Percentiles rank a stretch among this genome's conserved stretches.
phyloP scores from a whole-genome alignment of 2,888 invertebrate genomes.

The Cyclophora albipunctata region DNA sequence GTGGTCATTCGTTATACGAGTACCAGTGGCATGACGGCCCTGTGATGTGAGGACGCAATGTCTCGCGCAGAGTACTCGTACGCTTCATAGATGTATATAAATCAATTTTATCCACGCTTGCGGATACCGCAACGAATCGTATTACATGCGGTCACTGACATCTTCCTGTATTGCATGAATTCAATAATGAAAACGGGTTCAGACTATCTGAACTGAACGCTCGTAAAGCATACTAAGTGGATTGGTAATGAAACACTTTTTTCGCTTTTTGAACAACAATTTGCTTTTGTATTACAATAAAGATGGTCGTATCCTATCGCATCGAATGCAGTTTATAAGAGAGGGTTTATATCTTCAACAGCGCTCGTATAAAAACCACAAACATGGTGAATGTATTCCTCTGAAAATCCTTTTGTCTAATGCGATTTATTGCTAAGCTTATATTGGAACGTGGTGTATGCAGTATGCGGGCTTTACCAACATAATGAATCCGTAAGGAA shows the following conservation, averaged over 20 bases:
- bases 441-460: conserved; percentile 26
- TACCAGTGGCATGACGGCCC: conserved; percentile 6
- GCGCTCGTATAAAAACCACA: conserved; percentile 45
- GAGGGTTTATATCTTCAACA: no score
- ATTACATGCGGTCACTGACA: conserved; percentile 65
- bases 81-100: conserved; percentile 37
- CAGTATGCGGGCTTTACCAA: conserved; percentile 36
- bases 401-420: conserved; percentile 47
- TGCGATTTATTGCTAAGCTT: conserved; percentile 41
- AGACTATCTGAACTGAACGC: conserved; percentile 15
- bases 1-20: conserved; percentile 20
- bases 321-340: no score
- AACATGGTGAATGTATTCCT: conserved; percentile 45
- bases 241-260: no score
- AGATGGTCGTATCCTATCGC: no score
- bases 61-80: conserved; percentile 20
- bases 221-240: neutral
- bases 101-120: conserved; percentile 59
- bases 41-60: conserved; percentile 12
- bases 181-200: conserved; percentile 27
- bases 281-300: no score
- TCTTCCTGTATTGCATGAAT: conserved; percentile 55
- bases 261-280: no score
- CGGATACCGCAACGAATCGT: conserved; percentile 58
- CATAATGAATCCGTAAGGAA: conserved; percentile 26